Base-by-base conservation (phyloP, 2,888 invertebrate species). In the Philaethria dido region DNA sequence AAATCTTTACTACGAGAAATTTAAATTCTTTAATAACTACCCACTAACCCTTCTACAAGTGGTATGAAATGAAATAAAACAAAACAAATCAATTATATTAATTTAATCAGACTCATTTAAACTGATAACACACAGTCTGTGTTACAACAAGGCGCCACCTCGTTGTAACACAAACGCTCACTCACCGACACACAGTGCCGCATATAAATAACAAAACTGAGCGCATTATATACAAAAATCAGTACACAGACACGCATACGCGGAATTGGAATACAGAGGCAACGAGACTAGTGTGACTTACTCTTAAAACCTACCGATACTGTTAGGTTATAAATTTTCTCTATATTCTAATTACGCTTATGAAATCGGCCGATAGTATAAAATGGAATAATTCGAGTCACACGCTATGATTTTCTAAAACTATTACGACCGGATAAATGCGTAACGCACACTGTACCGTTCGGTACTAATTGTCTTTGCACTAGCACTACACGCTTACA, bases 81-180 rank as follows among this genome's bases (percentile, higher is more conserved):
- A 36, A 18, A 33, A 22, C 61, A 44, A 64, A 45, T 54, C 61
- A 62, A 70, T 68, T 67, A 66, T 69, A 87, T 89, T 89, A 88
- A 82, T 87, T 88, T 90, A 92, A 87, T 92, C 88, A 88, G 88
- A 92, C 91, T 92, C 92, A 89, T 90, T 90, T 88, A 84, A 87
- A 88, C 86, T 88, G 88, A 88, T 88, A 85, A 85, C 82, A 77
- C 82, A 80, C 83, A 82, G 66, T 74, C 70, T 68, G 79, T 79
- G 86, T 47, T 44, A 69, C 68, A 69, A 83, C 75, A 82, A 70
- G 74, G 77, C 76, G 76, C 76, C 65, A 47, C 71, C 50, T 57
- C 65, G 59, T 64, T 73, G 71, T 70, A 69, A 65, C 66, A 68
- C 57, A 50, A 70, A 55, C 70, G 48, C 62, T 78, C 79, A 68